Conservation (phyloP, 2,797 vertebrate species). For the Halcyon chelicuti region DNA sequence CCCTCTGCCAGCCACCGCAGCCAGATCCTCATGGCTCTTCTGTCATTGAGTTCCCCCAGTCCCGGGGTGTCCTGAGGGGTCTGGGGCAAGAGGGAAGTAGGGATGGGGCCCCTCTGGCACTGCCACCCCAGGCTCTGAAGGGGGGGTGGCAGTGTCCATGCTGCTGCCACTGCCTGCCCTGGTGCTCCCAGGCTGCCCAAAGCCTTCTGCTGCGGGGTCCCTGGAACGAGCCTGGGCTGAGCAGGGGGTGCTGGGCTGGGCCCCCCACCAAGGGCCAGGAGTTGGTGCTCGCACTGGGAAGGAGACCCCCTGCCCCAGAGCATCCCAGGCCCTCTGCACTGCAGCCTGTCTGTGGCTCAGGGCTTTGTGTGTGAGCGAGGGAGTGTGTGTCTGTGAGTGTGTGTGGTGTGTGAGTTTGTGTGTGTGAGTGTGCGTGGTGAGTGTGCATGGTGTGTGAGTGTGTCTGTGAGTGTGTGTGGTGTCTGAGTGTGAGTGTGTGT, state of each 20-base stretch:
- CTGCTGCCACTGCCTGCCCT: neutral
- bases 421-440: no score
- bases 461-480: no score
- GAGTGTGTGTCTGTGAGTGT: no score
- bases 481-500: neutral
- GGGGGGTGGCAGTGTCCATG: neutral
- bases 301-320: no score
- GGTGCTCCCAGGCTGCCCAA: neutral
- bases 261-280: rapidly evolving
- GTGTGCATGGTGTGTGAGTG: no score
- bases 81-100: neutral
- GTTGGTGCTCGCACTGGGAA: neutral
- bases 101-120: neutral
- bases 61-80: neutral
- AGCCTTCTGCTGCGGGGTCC: neutral
- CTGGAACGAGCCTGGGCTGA: neutral
- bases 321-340: neutral
- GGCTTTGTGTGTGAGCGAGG: neutral
- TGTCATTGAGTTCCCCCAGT: rapidly evolving
- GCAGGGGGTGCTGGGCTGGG: neutral
- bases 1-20: neutral
- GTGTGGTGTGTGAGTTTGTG: no score
- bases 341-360: neutral
- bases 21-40: neutral
- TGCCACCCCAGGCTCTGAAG: neutral